Percentiles rank a stretch among this genome's conserved stretches.
Evolutionary conservation across 2,797 vertebrate species (phyloP).

Genomic region (Nasua narica): DNA sequence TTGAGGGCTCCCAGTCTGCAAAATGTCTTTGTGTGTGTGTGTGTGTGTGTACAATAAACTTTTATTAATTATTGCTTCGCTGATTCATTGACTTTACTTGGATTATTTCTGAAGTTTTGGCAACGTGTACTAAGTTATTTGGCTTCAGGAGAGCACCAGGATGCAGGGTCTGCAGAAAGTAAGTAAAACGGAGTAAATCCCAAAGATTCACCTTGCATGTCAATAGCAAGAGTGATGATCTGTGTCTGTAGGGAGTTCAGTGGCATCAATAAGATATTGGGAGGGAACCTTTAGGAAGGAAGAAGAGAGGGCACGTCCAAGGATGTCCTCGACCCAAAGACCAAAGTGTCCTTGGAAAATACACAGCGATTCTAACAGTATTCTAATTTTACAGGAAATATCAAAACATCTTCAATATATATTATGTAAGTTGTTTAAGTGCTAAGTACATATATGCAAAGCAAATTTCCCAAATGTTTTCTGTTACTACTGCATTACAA

Average conservation of each 20-base stretch:
- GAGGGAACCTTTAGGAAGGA: neutral
- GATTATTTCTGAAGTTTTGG: neutral
- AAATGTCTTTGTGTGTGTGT: neutral
- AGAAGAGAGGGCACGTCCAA: neutral
- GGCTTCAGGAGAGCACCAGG: neutral
- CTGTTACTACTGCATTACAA: neutral
- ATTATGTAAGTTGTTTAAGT: neutral
- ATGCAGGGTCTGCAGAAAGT: neutral
- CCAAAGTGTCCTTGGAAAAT: neutral
- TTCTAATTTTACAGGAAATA: neutral
- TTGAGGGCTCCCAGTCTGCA: rapidly evolving
- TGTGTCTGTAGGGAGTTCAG: neutral
- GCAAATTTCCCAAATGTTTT: neutral
- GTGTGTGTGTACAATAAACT: neutral
- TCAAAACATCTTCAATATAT: neutral
- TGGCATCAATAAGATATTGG: neutral
- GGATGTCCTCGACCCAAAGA: neutral
- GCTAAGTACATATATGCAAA: neutral
- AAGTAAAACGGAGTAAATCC: neutral
- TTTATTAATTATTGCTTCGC: neutral
- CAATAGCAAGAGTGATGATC: neutral
- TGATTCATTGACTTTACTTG: neutral
- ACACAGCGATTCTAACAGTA: neutral
- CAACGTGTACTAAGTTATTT: neutral
- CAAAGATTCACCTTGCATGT: neutral